Base-by-base conservation (phyloP, 2,797 vertebrate genomes). In the Monodelphis domestica region DNA sequence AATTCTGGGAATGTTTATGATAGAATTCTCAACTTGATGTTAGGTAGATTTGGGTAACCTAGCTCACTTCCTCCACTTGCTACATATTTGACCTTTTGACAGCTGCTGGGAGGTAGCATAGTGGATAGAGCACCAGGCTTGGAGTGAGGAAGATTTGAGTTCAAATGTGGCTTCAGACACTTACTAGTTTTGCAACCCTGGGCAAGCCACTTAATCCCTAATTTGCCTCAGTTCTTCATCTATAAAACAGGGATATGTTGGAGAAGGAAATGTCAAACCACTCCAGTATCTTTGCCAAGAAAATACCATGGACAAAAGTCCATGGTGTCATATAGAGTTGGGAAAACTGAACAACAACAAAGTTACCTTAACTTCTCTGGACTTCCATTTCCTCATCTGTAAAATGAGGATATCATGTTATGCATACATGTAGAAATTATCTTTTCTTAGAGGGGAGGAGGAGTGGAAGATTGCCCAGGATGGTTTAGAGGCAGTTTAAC, bases 301-400 rank as follows among this genome's bases (percentile, higher is more conserved):
- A 63, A 38, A 59, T 10, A 0, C 30, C 12, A 21, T n/a, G n/a
- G n/a, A n/a, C 59, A 70, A n/a, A 70, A n/a, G 38, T 78, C 21
- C 38, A 24, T 78, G 70, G 11, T 5, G 17, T 70, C 63, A 38
- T 2, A 3, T 26, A 45, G 38, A 78, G 38, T 78, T 3, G 11
- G 21, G 9, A 78, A 45, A 38, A 45, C 38, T 26, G 26, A 78
- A 45, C 38, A 26, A 38, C 7, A 78, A 45, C 21, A 78, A 45
- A 70, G 63, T 78, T 84, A n/a, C 28, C 52, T 94, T 94, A 70
- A 52, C 53, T 33, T 94, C 53, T 91, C 84, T 93, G 90, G 14
- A 56, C 53, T 51, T 90, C 87, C 54, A 91, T 92, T 87, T 94
- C 50, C 6, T 94, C 78, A 54, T 84, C 28, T 89, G 78, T 53